These are phyloP conservation scores for Hydraecia micacea DNA, from an alignment of 2,888 invertebrate species.

Conservation along the genomic window DNA sequence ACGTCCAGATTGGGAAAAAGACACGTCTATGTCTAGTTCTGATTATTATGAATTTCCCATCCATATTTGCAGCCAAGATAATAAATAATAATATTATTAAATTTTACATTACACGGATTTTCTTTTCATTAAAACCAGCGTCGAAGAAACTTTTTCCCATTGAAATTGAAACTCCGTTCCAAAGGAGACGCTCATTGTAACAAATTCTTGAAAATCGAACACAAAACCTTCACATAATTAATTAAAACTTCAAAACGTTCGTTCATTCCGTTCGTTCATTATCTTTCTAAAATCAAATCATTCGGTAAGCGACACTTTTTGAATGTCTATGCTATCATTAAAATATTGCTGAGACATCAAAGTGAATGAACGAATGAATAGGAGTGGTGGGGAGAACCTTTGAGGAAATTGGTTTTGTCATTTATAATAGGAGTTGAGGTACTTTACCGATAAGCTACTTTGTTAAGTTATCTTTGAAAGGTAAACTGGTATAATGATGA, in stretches of 20 bases:
- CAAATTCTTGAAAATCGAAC: constrained; percentile 52
- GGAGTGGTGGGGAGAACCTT: constrained; percentile 45
- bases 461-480: constrained; percentile 37
- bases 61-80: constrained; percentile 14
- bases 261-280: constrained; percentile 69
- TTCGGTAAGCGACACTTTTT: constrained; percentile 72
- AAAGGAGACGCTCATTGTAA: constrained; percentile 53
- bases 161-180: constrained; percentile 48
- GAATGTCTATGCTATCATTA: constrained; percentile 80
- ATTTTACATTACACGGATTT: constrained; percentile 42
- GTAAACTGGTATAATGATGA: constrained; percentile 17
- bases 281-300: constrained; percentile 77
- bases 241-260: constrained; percentile 63
- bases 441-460: constrained; percentile 47
- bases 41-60: not conserved
- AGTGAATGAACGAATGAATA: constrained; percentile 72
- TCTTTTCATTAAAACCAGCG: constrained; percentile 44
- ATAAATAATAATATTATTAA: constrained; percentile 20
- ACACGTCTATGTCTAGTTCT: not conserved
- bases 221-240: constrained; percentile 58
- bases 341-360: constrained; percentile 76
- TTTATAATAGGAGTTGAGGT: constrained; percentile 29
- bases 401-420: constrained; percentile 52
- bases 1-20: not conserved
- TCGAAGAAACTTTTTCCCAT: constrained; percentile 48